These are phyloP conservation scores for Corapipo altera DNA, from an alignment of 2,113 vertebrate genomes.

Conservation along the genomic window DNA sequence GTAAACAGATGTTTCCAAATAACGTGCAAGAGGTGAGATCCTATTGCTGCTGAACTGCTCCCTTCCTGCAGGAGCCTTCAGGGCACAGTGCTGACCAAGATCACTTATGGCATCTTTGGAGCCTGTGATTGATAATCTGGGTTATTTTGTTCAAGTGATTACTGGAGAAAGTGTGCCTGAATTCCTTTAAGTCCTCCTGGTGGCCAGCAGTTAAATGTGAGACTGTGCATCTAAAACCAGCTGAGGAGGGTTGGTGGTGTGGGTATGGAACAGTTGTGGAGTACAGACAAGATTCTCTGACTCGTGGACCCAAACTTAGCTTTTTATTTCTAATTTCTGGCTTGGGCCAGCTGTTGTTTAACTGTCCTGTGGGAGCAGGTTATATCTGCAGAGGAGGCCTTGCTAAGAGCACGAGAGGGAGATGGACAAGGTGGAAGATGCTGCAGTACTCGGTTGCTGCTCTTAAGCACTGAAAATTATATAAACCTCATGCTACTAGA, in stretches of 20 bases:
- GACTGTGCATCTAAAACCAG: not conserved
- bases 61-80: not conserved
- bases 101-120: not conserved
- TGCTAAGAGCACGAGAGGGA: not conserved
- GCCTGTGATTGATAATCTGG: not conserved
- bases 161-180: not conserved
- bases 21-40: not conserved
- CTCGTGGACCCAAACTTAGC: not conserved
- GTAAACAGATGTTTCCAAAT: not conserved
- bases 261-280: not conserved
- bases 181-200: not conserved
- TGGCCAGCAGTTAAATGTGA: not conserved
- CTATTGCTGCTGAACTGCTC: not conserved
- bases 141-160: not conserved
- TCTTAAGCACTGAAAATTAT: not conserved
- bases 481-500: not conserved
- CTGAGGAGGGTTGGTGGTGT: not conserved
- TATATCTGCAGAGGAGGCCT: not conserved
- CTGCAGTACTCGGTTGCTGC: not conserved
- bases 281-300: not conserved
- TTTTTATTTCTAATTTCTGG: not conserved
- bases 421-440: not conserved
- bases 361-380: not conserved
- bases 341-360: not conserved
- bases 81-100: not conserved